Conservation (phyloP, 1,140 invertebrate genomes). For the Lethrus apterus region DNA sequence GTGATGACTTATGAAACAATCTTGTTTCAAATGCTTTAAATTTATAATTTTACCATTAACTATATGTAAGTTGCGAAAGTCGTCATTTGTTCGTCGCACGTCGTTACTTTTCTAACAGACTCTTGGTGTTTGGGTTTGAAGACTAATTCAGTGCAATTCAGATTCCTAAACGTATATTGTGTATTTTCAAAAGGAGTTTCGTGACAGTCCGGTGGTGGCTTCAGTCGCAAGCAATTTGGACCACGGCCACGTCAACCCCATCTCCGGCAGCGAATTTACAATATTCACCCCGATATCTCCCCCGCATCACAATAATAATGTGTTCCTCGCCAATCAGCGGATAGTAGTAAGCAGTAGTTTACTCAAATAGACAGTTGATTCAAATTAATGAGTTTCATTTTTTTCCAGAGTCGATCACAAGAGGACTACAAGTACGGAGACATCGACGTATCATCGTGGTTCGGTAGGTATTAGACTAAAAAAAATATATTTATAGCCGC, state of each 20-base stretch:
- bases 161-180: not conserved
- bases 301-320: constrained; percentile 33
- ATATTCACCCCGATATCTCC: constrained; percentile 38
- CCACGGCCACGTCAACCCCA: constrained; percentile 37
- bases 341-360: constrained; percentile 27
- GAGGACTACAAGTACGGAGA: constrained; percentile 31
- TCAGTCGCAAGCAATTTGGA: constrained; percentile 31
- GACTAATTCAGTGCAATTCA: not conserved
- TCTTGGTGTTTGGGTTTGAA: not conserved
- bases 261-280: constrained; percentile 39
- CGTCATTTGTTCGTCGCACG: not conserved
- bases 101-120: not conserved
- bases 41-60: no score
- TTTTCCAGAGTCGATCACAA: constrained; percentile 26
- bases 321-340: constrained; percentile 31
- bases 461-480: constrained; percentile 27
- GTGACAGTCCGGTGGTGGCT: constrained; percentile 33
- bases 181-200: constrained; percentile 35
- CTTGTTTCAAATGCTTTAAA: no score
- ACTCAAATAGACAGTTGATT: not conserved
- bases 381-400: not conserved
- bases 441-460: constrained; percentile 35
- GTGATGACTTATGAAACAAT: no score
- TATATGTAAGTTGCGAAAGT: not conserved
- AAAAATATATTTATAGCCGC: no score